Base-by-base conservation (phyloP, 2,113 vertebrate species). In the Noturus placidus region DNA sequence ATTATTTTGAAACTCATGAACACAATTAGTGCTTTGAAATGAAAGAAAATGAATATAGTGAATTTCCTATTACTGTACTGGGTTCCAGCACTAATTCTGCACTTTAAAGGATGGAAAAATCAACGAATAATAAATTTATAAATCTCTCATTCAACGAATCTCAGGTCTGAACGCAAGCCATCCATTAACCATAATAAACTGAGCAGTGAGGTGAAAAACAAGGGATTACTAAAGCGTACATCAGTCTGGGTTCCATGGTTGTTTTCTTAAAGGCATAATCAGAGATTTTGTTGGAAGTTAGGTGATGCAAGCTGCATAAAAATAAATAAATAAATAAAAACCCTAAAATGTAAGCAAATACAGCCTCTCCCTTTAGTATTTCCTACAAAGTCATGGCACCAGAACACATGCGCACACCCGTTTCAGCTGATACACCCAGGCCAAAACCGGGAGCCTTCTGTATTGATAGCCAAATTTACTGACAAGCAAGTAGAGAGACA, bases 1-100 rank as follows among this genome's bases (percentile, higher is more conserved):
- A 33, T 20, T 54, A 33, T 10, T 79, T 56, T 33, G 20, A 56
- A 79, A n/a, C 13, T 4, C 4, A 30, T 15, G 1, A 19, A 54
- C 3, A n/a, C 77, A 17, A 9, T 19, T 22, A 78, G n/a, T 22
- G 52, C 54, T 22, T 57, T 20, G 7, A 54, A 78, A 78, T 54
- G 27, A 72, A 72, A 72, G 1, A 22, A 38, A 72, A 8, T 35
- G 1, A 35, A 15, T 70, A 35, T 2, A 70, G 22, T 27, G 10
- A 78, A 15, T n/a, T 25, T 35, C 11, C 1, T 20, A 57, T 56
- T 56, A 65, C 19, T 33, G 17, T 50, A 38, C 50, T 63, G 27
- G 11, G 15, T 50, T 63, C 57, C 59, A 88, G n/a, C 87, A 85
- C 61, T 65, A 80, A 85, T 63, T 80, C 82, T 80, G 87, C 82